Evolutionary conservation across 2,113 vertebrate species (phyloP).

Genomic region (Oreochromis niloticus): DNA sequence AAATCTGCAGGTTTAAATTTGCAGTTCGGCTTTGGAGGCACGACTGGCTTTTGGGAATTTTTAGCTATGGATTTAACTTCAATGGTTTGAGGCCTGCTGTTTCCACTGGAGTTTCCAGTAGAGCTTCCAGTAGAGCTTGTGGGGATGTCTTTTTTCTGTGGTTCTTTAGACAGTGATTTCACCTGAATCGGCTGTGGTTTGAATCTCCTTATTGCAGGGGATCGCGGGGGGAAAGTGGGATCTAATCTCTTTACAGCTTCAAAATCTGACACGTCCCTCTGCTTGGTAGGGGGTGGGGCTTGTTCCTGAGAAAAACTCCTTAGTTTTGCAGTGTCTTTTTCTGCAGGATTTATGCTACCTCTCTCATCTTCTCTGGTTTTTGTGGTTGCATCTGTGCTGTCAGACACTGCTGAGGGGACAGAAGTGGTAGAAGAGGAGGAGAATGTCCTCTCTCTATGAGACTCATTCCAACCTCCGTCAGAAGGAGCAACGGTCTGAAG

Average conservation of each 20-base stretch:
- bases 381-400: neutral
- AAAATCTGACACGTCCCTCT: constrained; percentile 41
- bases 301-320: constrained; percentile 16
- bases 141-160: constrained; percentile 33
- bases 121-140: neutral
- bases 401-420: neutral
- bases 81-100: constrained; percentile 59
- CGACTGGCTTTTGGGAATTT: constrained; percentile 63
- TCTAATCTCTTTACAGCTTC: constrained; percentile 59
- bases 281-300: neutral
- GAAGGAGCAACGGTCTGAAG: constrained; percentile 46
- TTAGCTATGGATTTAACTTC: constrained; percentile 73
- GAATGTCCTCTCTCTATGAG: constrained; percentile 39
- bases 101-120: neutral
- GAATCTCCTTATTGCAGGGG: constrained; percentile 51
- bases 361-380: constrained; percentile 16
- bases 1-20: constrained; percentile 69
- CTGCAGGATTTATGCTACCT: neutral
- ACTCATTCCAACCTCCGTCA: constrained; percentile 23
- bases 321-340: constrained; percentile 22
- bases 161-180: constrained; percentile 58
- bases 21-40: constrained; percentile 68
- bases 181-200: constrained; percentile 63
- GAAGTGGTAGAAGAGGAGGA: constrained; percentile 41
- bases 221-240: constrained; percentile 56